Percentiles rank a stretch among this genome's conserved stretches.
These are phyloP conservation scores for Timema podura DNA, from an alignment of 2,888 invertebrate species.

Conservation along the genomic window DNA sequence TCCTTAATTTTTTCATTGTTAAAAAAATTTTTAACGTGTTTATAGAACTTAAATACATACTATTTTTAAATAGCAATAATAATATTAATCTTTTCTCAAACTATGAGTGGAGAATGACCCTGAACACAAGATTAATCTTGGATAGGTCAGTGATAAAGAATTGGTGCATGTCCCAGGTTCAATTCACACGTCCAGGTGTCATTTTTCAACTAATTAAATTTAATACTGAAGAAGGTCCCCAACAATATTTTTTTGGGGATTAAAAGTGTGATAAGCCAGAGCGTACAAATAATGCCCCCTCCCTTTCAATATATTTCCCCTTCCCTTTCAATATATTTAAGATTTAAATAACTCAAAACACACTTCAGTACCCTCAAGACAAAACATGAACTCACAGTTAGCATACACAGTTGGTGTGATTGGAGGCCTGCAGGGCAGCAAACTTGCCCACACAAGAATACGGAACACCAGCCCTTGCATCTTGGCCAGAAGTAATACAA, in stretches of 20 bases:
- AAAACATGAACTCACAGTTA: conserved; percentile 53
- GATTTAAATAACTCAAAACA: neutral
- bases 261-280: neutral
- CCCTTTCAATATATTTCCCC: neutral
- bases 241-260: neutral
- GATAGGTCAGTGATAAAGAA: no score
- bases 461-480: conserved; percentile 60
- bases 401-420: conserved; percentile 63
- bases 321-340: neutral
- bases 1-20: no score
- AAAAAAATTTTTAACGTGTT: no score
- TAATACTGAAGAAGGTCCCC: neutral
- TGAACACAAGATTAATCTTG: neutral
- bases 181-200: no score
- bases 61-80: no score
- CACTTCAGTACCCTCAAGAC: neutral
- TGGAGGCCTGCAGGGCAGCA: conserved; percentile 60
- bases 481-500: conserved; percentile 63
- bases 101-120: no score
- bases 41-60: no score
- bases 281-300: neutral
- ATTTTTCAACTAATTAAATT: neutral
- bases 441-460: conserved; percentile 48
- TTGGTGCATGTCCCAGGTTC: no score
- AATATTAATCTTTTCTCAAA: no score